Evolutionary conservation across 2,113 vertebrate species (phyloP).

Genomic region (Argyrosomus japonicus): DNA sequence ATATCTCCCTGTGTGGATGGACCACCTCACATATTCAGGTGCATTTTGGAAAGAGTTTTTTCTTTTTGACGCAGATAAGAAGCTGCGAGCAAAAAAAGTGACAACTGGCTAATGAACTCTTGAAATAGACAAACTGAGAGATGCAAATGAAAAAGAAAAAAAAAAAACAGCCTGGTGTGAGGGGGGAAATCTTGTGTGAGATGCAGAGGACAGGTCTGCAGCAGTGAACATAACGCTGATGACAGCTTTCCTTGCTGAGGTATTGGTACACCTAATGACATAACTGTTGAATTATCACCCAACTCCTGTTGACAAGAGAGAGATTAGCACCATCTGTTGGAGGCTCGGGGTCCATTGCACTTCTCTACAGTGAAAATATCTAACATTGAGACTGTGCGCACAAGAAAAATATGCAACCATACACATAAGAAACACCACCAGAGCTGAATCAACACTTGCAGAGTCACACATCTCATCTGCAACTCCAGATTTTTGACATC

Average conservation of each 20-base stretch:
- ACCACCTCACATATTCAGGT: conserved; percentile 66
- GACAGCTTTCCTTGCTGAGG: conserved; percentile 49
- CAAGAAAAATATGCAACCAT: background rate
- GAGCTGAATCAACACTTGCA: background rate
- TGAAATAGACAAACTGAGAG: conserved; percentile 7
- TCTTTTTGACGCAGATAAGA: conserved; percentile 12
- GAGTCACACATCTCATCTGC: too few relatives aligned
- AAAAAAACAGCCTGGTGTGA: background rate
- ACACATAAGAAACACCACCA: background rate
- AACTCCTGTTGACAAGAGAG: conserved; percentile 22
- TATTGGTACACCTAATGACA: conserved; percentile 50
- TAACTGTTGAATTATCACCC: conserved; percentile 57
- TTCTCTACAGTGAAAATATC: background rate
- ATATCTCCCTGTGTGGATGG: background rate
- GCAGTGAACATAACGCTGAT: conserved; percentile 18
- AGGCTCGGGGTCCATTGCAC: background rate
- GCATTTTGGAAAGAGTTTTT: conserved; percentile 43
- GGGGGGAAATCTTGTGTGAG: background rate
- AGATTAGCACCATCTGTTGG: conserved; percentile 64
- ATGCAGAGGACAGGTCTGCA: conserved; percentile 41
- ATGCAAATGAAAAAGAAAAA: background rate
- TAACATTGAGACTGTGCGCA: background rate
- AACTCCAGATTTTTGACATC: too few relatives aligned
- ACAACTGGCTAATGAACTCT: conserved; percentile 14
- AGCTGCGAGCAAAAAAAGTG: conserved; percentile 26